Percentiles rank a stretch among this genome's conserved stretches.
Conservation (phyloP, 2,797 vertebrate genomes). For the Pelochelys cantorii region DNA sequence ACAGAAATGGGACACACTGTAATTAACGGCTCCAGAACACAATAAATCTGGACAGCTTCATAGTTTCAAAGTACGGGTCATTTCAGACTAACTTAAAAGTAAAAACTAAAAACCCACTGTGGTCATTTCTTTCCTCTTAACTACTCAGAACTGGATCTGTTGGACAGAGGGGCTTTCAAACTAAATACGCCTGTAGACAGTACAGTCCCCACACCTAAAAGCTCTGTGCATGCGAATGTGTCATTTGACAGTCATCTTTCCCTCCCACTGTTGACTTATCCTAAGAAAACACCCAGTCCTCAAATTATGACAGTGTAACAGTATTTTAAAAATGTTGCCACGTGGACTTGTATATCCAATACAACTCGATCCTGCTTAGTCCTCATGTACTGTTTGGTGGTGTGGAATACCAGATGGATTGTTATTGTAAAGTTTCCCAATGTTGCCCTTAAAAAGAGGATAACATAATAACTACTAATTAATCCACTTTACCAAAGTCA, state of each 20-base stretch:
- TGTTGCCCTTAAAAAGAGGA: not conserved
- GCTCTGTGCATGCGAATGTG: slow-evolving; percentile 27
- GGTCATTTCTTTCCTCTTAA: slow-evolving; percentile 8
- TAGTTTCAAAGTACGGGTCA: slow-evolving; percentile 21
- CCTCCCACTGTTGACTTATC: slow-evolving; percentile 46
- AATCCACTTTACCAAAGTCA: not conserved
- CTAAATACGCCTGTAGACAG: not conserved
- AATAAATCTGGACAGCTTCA: slow-evolving; percentile 61
- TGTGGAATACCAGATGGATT: rapidly evolving
- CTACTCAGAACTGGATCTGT: slow-evolving; percentile 24
- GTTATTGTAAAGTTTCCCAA: slow-evolving; percentile 6
- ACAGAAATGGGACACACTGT: slow-evolving; percentile 73
- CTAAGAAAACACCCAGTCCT: slow-evolving; percentile 58
- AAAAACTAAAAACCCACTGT: not conserved
- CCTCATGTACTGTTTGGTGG: not conserved
- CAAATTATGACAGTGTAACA: not conserved
- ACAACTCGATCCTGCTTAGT: not conserved
- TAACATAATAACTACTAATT: not conserved
- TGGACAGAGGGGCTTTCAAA: not conserved
- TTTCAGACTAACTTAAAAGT: slow-evolving; percentile 62
- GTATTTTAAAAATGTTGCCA: slow-evolving; percentile 47
- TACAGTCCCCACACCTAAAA: not conserved
- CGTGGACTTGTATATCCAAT: not conserved
- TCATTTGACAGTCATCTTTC: slow-evolving; percentile 58
- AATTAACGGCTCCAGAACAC: slow-evolving; percentile 82